Evolutionary conservation across 2,113 vertebrate species (phyloP).

Genomic region (Larimichthys crocea): DNA sequence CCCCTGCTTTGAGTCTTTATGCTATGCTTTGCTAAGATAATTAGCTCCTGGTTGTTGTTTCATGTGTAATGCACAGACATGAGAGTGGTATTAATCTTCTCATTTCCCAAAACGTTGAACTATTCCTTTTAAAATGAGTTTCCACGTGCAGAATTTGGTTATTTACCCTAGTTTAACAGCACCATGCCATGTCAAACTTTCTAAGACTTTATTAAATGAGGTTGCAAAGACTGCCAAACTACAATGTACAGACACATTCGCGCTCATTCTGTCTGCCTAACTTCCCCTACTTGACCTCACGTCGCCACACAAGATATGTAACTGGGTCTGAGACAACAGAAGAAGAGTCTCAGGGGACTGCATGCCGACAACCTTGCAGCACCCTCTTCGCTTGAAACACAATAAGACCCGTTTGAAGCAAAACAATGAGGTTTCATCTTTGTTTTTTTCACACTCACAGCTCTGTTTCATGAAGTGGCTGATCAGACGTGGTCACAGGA

Average conservation of each 20-base stretch:
- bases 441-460: conserved; percentile 8
- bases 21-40: not conserved
- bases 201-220: conserved; percentile 13
- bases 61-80: too few relatives aligned
- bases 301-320: conserved; percentile 18
- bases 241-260: conserved; percentile 15
- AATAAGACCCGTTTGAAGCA: conserved; percentile 30
- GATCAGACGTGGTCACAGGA: conserved; percentile 36
- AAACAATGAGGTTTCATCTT: conserved; percentile 27
- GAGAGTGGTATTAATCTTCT: too few relatives aligned
- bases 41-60: too few relatives aligned
- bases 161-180: not conserved
- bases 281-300: conserved; percentile 27
- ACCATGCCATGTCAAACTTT: not conserved
- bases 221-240: conserved; percentile 2
- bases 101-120: too few relatives aligned
- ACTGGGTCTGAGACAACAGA: conserved; percentile 30
- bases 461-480: conserved; percentile 27
- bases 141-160: not conserved
- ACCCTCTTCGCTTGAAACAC: conserved; percentile 31
- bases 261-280: conserved; percentile 25
- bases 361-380: conserved; percentile 31
- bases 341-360: conserved; percentile 9
- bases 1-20: not conserved
- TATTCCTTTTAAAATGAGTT: not conserved